Evolutionary conservation across 2,888 invertebrate species (phyloP), one percentile per base, ranked within the genome.

Genomic region (Camponotus fellah): DNA sequence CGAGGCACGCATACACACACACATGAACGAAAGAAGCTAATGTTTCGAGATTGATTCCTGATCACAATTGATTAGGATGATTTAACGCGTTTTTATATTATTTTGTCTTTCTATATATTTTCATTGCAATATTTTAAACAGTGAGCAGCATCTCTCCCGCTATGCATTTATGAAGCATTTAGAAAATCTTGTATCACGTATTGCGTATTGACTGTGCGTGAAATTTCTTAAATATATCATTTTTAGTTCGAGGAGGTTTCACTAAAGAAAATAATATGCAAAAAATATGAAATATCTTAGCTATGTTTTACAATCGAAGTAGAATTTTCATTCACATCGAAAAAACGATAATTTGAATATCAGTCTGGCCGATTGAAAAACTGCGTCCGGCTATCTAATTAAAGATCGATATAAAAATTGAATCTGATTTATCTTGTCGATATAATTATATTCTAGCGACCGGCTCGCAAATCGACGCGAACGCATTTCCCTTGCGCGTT

Each of bases 371-470:
- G 74, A 72, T 79, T 72, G 74, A 60, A 80, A 74, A 80, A 46
- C 46, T n/a, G 46, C 46, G 60, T 26, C 46, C 79, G 60, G 74
- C 17, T 80, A 79, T 79, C 79, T 79, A 80, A 80, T 80, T 80
- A 74, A 80, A 80, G 34, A 37, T 17, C 26, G 46, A 72, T 72
- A n/a, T 21, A 37, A 80, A 80, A 80, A 72, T 53, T 80, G 8
- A 46, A 58, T 72, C 40, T 74, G 79, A 80, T 80, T 80, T 80
- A 80, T 72, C 60, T 60, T 37, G 74, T 80, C 74, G 74, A 80
- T 80, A 80, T 80, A 80, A 80, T 80, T 80, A 80, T 80, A 80
- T 80, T 80, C 79, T 60, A 80, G 60, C 74, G 74, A 80, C 72
- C 74, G 79, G 77, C 86, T 84, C 62, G 58, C 72, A 49, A 80